Conservation (phyloP, 1,140 invertebrate species). For the Drosophila punjabiensis region DNA sequence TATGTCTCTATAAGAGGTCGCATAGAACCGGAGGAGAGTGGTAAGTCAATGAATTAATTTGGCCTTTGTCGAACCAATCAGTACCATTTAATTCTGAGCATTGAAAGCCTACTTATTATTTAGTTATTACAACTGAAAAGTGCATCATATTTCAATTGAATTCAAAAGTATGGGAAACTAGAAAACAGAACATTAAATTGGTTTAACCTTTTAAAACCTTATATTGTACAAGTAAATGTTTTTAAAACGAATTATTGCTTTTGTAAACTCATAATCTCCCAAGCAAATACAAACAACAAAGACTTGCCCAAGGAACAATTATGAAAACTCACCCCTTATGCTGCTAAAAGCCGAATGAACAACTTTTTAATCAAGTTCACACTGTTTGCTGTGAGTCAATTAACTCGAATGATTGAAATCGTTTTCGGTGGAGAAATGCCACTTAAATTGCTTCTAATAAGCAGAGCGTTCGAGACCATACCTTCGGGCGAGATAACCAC, state of each 20-base stretch:
- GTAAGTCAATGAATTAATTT: slow-evolving; percentile 13
- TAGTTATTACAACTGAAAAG: background rate
- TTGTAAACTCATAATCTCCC: background rate
- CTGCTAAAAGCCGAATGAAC: slow-evolving; percentile 11
- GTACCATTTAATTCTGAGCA: background rate
- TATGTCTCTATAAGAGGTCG: slow-evolving; percentile 52
- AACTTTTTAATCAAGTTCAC: slow-evolving; percentile 72
- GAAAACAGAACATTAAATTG: too few species aligned
- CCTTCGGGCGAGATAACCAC: slow-evolving; percentile 28
- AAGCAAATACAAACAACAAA: slow-evolving; percentile 5
- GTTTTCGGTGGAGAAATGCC: slow-evolving; percentile 42
- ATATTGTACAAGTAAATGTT: background rate
- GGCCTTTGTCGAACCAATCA: slow-evolving; percentile 8
- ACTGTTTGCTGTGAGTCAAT: slow-evolving; percentile 44
- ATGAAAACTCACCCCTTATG: background rate
- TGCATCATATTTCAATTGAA: background rate
- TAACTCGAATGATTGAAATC: slow-evolving; percentile 67
- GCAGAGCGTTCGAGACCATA: slow-evolving; percentile 27
- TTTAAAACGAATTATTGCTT: background rate
- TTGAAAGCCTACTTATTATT: background rate
- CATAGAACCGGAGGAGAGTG: slow-evolving; percentile 1
- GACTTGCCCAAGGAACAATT: background rate
- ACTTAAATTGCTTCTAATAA: slow-evolving; percentile 67
- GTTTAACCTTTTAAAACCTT: background rate
- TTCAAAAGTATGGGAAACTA: too few species aligned